Evolutionary conservation across 2,113 vertebrate species (phyloP), one percentile per base, ranked within the genome.

Genomic region (Pedetes capensis): DNA sequence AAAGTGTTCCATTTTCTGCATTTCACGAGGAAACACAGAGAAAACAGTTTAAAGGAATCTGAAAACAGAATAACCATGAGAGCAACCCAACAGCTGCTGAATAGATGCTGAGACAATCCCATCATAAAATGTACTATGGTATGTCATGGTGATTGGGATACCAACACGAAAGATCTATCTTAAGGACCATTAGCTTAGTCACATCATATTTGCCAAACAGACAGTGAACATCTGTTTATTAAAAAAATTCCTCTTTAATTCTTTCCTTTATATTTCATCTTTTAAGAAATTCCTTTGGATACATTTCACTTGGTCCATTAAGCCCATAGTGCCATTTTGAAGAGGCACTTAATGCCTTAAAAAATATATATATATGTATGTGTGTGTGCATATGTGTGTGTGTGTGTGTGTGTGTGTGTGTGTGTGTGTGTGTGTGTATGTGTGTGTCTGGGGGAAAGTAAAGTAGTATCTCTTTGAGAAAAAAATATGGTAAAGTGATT

Each of bases 91-190:
- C 87, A 95, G 87, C 87, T 90, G 75, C 44, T 84, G 8, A 7
- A 7, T 39, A 42, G 64, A 71, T 37, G 51, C 53, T 74, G 59
- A 57, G 76, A 84, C 2, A 27, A 91, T 29, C 78, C 81, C 86
- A 32, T 83, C 22, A 37, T 55, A 64, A 88, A 93, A 95, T 95
- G 92, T 74, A 72, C 89, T 91, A 74, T 75, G 94, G 83, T 79
- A 86, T 55, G 80, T 87, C 63, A 11, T 47, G 37, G 47, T 22
- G 75, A 80, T 42, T 44, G 87, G 75, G 47, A 44, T 57, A 27
- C 68, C 69, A 51, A 39, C 18, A 47, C 37, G 91, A 72, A 85
- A 63, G 83, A 59, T 91, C 94, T 91, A 76, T 80, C 71, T 96
- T 93, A 22, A 95, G 92, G 51, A 55, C 74, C 89, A n/a, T 72